A percentile compares a stretch with the other conserved stretches of the same genome.
These are phyloP conservation scores for Dryoscopus gambensis DNA, from an alignment of 2,113 vertebrate genomes.

Conservation along the genomic window DNA sequence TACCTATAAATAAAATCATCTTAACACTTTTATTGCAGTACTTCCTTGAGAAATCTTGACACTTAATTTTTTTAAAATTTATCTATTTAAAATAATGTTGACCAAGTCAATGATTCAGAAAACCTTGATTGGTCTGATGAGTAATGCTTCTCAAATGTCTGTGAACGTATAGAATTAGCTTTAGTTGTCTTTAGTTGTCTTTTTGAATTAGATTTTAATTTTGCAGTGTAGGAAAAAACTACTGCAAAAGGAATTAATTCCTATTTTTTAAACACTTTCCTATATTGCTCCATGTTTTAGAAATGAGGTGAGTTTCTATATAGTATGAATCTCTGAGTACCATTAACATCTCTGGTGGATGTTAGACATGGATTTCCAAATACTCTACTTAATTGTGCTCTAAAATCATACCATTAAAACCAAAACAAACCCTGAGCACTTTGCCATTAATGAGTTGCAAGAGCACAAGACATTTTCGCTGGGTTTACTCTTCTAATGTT, in stretches of 20 bases:
- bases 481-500: background rate
- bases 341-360: background rate
- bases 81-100: conserved; percentile 14
- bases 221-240: background rate
- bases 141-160: background rate
- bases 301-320: background rate
- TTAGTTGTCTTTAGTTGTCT: background rate
- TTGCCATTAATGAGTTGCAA: background rate
- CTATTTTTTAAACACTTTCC: background rate
- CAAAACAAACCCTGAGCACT: background rate
- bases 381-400: background rate
- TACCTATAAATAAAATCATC: conserved; percentile 66
- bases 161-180: background rate
- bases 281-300: background rate
- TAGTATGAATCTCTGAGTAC: background rate
- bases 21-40: conserved; percentile 55
- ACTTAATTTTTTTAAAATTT: background rate
- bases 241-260: background rate
- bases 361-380: background rate
- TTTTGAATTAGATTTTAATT: background rate
- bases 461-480: background rate
- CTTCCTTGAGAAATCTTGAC: background rate
- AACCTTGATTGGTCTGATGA: background rate
- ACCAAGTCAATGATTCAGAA: background rate
- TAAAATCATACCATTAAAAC: background rate